These are phyloP conservation scores for Crotalus viridis DNA, from an alignment of 2,113 vertebrate species.

Conservation along the genomic window DNA sequence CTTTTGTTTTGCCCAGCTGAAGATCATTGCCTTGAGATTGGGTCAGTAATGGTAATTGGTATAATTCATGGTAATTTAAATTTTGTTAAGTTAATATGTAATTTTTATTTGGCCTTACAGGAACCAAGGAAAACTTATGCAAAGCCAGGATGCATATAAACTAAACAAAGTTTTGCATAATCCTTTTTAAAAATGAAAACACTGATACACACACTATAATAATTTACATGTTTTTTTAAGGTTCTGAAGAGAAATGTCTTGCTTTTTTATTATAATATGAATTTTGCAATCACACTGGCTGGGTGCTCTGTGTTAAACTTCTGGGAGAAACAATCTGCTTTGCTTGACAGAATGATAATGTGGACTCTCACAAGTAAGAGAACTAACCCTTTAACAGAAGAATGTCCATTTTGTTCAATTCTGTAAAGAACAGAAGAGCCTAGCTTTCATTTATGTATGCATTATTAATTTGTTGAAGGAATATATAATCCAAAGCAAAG, in stretches of 20 bases:
- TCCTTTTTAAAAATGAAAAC: slow-evolving; percentile 25
- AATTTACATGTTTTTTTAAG: slow-evolving; percentile 20
- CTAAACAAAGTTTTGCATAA: slow-evolving; percentile 47
- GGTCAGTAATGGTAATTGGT: not conserved
- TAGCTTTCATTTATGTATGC: not conserved
- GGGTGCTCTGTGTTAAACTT: not conserved
- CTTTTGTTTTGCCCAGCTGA: not conserved
- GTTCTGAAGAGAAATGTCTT: not conserved
- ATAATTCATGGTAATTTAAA: slow-evolving; percentile 45
- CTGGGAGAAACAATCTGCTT: not conserved
- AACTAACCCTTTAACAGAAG: not conserved
- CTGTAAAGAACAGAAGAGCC: not conserved
- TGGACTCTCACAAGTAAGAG: not conserved
- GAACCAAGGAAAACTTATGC: slow-evolving; percentile 32
- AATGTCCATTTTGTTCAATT: not conserved
- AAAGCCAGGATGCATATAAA: not conserved
- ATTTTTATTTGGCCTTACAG: slow-evolving; percentile 28
- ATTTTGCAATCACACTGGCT: not conserved
- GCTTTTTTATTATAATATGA: not conserved
- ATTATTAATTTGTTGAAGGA: not conserved
- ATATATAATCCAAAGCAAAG: not conserved
- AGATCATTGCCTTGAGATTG: slow-evolving; percentile 27
- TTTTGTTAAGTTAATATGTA: slow-evolving; percentile 32
- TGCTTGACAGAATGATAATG: not conserved
- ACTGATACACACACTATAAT: not conserved